Conservation (phyloP, 2,888 invertebrate species). For the Pyrgus malvae region DNA sequence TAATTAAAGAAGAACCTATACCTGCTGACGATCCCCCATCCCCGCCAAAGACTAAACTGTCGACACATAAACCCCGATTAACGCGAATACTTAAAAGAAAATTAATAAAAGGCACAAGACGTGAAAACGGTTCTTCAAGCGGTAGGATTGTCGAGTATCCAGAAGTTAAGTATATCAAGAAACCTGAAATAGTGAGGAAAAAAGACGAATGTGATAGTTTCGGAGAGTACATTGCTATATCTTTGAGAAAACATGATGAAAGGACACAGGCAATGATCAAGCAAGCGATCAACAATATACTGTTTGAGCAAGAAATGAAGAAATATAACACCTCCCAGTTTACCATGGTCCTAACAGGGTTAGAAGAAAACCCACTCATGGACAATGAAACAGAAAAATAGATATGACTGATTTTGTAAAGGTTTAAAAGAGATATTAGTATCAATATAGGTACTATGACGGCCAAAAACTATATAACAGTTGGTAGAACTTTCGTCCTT, state of each 20-base stretch:
- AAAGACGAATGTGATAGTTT: slow-evolving; percentile 74
- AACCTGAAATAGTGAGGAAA: slow-evolving; percentile 50
- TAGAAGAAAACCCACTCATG: slow-evolving; percentile 60
- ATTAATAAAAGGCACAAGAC: slow-evolving; percentile 7
- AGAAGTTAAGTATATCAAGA: too few species aligned
- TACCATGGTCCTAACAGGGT: slow-evolving; percentile 47
- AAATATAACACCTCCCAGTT: slow-evolving; percentile 56
- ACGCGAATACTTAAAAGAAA: slow-evolving; percentile 18
- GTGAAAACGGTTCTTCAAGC: background rate
- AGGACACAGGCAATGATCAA: slow-evolving; percentile 71
- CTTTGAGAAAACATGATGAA: slow-evolving; percentile 69
- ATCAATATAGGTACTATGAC: too few species aligned
- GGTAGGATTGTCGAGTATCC: slow-evolving; percentile 48
- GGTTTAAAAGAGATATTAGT: background rate
- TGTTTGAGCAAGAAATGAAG: slow-evolving; percentile 75
- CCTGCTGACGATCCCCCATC: slow-evolving; percentile 17
- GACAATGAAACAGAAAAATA: slow-evolving; percentile 7
- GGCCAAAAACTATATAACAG: too few species aligned
- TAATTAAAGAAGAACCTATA: slow-evolving; percentile 51
- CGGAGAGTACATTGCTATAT: slow-evolving; percentile 70
- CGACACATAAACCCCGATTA: slow-evolving; percentile 37
- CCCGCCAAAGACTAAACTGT: too few species aligned
- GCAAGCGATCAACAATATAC: slow-evolving; percentile 71
- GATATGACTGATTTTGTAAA: background rate
- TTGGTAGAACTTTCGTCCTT: too few species aligned